Evolutionary conservation across 30 jellyfish, hydroid and myxozoan genomes (phyloP).

Genomic region (Hydractinia echinata): DNA sequence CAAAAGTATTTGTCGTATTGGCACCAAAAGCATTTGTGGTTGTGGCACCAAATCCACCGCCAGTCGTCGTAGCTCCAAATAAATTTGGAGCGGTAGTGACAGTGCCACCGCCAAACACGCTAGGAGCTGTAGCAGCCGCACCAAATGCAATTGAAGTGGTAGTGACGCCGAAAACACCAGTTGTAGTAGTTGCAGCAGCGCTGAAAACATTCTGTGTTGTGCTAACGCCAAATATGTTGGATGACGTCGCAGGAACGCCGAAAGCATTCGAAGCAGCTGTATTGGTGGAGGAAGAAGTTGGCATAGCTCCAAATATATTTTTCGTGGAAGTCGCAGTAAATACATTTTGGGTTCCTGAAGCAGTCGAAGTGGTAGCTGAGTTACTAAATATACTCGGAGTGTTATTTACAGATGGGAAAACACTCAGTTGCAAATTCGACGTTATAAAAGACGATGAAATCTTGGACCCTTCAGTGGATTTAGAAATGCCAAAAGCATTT

Average conservation of each 20-base stretch:
- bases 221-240: too few species aligned
- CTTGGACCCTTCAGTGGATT: background rate
- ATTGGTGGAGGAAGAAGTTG: background rate
- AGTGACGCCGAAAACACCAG: background rate
- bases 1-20: background rate
- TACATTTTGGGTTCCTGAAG: background rate
- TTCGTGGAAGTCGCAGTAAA: background rate
- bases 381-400: background rate
- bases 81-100: too few species aligned
- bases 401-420: background rate
- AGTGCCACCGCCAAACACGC: background rate
- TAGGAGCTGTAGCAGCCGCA: background rate
- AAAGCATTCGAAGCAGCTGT: too few species aligned
- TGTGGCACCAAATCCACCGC: too few species aligned
- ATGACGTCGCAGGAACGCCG: too few species aligned
- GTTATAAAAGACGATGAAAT: background rate
- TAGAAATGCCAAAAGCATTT: background rate
- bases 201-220: background rate
- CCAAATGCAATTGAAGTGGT: conserved; percentile 13
- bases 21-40: too few species aligned
- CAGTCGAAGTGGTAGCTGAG: background rate
- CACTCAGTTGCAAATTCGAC: background rate
- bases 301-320: background rate
- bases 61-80: too few species aligned
- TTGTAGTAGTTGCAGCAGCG: background rate